Conservation (phyloP, 2,888 invertebrate genomes). For the Ichneumon xanthorius region DNA sequence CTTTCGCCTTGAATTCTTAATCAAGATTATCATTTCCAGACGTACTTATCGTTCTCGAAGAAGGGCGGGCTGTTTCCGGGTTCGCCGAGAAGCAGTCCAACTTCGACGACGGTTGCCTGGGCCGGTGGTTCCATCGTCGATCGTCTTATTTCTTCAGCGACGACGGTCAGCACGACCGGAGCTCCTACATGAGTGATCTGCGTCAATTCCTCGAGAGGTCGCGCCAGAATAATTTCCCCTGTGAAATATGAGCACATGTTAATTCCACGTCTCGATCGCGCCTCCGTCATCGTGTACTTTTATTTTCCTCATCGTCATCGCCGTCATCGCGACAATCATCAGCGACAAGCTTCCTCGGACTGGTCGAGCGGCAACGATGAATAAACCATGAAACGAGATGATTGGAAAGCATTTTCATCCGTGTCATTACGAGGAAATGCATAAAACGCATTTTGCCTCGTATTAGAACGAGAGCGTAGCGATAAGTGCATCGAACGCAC, state of each 20-base stretch:
- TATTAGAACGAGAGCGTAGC: constrained; percentile 33
- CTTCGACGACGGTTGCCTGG: constrained; percentile 92
- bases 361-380: constrained; percentile 26
- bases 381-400: constrained; percentile 59
- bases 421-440: constrained; percentile 54
- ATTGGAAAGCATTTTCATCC: constrained; percentile 66
- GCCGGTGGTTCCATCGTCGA: constrained; percentile 91
- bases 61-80: constrained; percentile 92
- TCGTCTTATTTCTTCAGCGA: constrained; percentile 94
- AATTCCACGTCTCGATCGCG: background rate
- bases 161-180: constrained; percentile 93
- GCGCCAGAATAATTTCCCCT: constrained; percentile 90
- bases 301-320: constrained; percentile 11
- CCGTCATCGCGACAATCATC: constrained; percentile 1
- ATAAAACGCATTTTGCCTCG: constrained; percentile 49
- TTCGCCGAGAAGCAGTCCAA: constrained; percentile 93
- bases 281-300: background rate
- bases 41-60: constrained; percentile 91
- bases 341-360: background rate
- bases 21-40: constrained; percentile 63
- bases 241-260: constrained; percentile 52
- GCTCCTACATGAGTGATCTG: constrained; percentile 93
- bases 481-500: constrained; percentile 28
- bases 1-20: too few relatives aligned
- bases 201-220: constrained; percentile 92